phyloP scores from a whole-genome alignment of 2,797 vertebrate genomes.

The Chelmon rostratus region DNA sequence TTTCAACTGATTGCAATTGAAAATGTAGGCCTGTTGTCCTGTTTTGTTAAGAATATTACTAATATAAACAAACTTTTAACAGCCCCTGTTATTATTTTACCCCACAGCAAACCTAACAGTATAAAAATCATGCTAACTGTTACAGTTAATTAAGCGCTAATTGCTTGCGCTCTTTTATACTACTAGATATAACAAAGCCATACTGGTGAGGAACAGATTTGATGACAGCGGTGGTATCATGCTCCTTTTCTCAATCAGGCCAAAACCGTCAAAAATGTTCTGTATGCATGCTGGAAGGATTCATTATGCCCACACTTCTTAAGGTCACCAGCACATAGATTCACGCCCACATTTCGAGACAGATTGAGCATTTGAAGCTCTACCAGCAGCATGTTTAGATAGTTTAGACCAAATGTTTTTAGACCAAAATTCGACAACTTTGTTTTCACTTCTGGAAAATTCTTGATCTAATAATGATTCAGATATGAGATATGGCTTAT shows the following conservation, averaged over 20 bases:
- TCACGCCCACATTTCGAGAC: conserved; percentile 45
- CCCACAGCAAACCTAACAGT: no score
- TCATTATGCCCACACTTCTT: conserved; percentile 45
- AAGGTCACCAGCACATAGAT: conserved; percentile 51
- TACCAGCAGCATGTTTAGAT: conserved; percentile 6
- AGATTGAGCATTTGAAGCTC: conserved; percentile 26
- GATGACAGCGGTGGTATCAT: background rate
- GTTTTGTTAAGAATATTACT: background rate
- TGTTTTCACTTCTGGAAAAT: background rate
- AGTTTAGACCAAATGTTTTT: conserved; percentile 4
- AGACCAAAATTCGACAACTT: background rate
- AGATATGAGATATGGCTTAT: background rate
- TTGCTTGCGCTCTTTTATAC: background rate
- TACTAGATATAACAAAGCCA: background rate
- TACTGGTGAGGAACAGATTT: background rate
- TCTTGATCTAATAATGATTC: background rate
- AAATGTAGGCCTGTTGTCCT: background rate
- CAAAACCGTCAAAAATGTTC: conserved; percentile 5
- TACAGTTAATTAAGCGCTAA: no score
- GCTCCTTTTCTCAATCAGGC: conserved; percentile 17
- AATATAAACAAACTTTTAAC: background rate
- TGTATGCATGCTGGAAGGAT: conserved; percentile 18
- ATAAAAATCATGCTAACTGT: no score
- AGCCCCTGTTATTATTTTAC: background rate
- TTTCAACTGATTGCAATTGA: background rate